Percentiles rank a stretch among this genome's conserved stretches.
Evolutionary conservation across 2,113 vertebrate genomes (phyloP).

Genomic region (Siphamia tubifer): DNA sequence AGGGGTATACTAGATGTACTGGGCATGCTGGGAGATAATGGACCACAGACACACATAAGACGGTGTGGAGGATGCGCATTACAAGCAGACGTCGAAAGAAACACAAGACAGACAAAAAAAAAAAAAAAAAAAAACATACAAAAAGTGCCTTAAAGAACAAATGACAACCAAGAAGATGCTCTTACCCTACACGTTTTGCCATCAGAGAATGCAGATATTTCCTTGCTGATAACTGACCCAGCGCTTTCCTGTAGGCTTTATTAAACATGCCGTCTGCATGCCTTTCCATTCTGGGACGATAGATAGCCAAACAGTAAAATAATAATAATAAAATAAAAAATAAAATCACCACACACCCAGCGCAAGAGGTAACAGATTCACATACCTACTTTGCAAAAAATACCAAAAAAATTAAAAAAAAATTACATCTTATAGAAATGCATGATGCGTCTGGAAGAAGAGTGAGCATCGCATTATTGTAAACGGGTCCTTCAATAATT

Average conservation of each 20-base stretch:
- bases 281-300: slow-evolving; percentile 83
- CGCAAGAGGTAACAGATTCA: slow-evolving; percentile 54
- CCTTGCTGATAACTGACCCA: slow-evolving; percentile 91
- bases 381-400: slow-evolving; percentile 29
- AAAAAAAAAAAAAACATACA: slow-evolving; percentile 19
- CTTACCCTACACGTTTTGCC: slow-evolving; percentile 94
- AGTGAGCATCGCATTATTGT: too few species aligned
- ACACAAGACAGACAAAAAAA: slow-evolving; percentile 31
- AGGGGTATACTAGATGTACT: neutral
- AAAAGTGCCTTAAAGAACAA: slow-evolving; percentile 33
- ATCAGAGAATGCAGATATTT: slow-evolving; percentile 93
- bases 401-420: neutral
- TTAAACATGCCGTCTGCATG: slow-evolving; percentile 93
- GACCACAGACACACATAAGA: slow-evolving; percentile 42
- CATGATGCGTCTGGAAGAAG: neutral
- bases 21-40: slow-evolving; percentile 29
- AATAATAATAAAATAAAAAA: too few species aligned
- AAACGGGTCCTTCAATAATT: too few species aligned
- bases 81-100: slow-evolving; percentile 23
- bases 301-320: slow-evolving; percentile 72
- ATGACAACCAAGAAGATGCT: slow-evolving; percentile 57
- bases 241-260: slow-evolving; percentile 93
- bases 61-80: slow-evolving; percentile 46
- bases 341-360: slow-evolving; percentile 64
- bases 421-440: neutral